phyloP scores from a whole-genome alignment of 1,140 invertebrate species.

The Matsumurasca onukii region DNA sequence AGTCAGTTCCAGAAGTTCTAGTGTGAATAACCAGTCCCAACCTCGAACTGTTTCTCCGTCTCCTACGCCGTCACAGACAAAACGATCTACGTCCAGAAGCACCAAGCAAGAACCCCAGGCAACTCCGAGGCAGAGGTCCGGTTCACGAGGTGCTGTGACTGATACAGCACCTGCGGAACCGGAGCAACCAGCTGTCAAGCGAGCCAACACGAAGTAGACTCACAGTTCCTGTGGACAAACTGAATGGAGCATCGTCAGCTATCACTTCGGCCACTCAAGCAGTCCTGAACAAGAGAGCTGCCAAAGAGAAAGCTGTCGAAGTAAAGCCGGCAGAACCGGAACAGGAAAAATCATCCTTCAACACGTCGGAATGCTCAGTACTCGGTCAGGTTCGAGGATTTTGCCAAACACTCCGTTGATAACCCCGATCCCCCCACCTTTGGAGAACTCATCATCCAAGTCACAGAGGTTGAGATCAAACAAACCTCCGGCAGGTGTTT shows the following conservation, averaged over 20 bases:
- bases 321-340: background rate
- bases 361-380: constrained; percentile 18
- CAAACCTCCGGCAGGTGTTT: constrained; percentile 42
- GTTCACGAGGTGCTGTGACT: constrained; percentile 9
- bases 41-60: constrained; percentile 14
- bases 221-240: background rate
- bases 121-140: constrained; percentile 14
- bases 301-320: constrained; percentile 14
- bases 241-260: background rate
- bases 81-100: constrained; percentile 33
- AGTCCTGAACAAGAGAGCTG: constrained; percentile 23
- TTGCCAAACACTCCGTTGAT: constrained; percentile 7
- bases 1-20: constrained; percentile 30
- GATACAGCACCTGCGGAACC: background rate
- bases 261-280: constrained; percentile 13
- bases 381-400: constrained; percentile 31
- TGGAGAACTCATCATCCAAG: constrained; percentile 11
- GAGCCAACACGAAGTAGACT: constrained; percentile 17
- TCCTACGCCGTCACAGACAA: constrained; percentile 26
- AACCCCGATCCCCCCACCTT: constrained; percentile 32
- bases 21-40: constrained; percentile 10
- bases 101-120: background rate
- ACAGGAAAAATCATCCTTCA: background rate
- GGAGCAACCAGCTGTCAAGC: background rate
- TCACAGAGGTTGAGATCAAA: constrained; percentile 34